Evolutionary conservation across 2,797 vertebrate genomes (phyloP).

Genomic region (Oreortyx pictus): DNA sequence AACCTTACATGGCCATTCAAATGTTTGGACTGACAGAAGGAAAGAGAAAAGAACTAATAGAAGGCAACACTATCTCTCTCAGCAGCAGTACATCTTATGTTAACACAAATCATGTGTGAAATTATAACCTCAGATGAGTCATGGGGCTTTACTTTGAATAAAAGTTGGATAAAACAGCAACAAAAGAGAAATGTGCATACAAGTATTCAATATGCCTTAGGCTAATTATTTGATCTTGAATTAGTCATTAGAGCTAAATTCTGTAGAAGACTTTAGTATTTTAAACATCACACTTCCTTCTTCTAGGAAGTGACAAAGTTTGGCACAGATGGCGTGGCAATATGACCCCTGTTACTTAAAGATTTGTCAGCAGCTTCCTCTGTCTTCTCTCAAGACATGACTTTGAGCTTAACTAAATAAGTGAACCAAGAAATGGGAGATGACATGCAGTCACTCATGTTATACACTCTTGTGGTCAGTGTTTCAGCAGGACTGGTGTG

Average conservation of each 20-base stretch:
- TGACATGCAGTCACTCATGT: neutral
- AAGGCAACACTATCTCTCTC: neutral
- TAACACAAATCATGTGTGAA: neutral
- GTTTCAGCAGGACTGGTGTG: neutral
- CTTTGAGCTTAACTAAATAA: neutral
- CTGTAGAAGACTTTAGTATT: neutral
- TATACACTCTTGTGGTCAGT: neutral
- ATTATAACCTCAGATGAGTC: neutral
- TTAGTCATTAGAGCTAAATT: neutral
- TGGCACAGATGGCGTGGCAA: neutral
- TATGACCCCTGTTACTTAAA: neutral
- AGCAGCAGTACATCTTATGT: neutral
- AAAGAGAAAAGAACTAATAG: neutral
- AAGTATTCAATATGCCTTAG: neutral
- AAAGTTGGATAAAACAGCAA: neutral
- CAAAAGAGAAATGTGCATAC: neutral
- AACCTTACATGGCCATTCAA: neutral
- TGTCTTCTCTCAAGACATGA: neutral
- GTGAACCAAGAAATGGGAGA: neutral
- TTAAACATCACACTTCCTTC: neutral
- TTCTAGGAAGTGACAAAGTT: neutral
- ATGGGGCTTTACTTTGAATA: neutral
- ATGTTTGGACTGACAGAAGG: neutral
- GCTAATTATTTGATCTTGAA: neutral
- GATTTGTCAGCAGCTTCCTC: neutral